Percentiles rank a stretch among this genome's conserved stretches.
Evolutionary conservation across 1,140 invertebrate genomes (phyloP).

Genomic region (Drosophila quadrilineata): DNA sequence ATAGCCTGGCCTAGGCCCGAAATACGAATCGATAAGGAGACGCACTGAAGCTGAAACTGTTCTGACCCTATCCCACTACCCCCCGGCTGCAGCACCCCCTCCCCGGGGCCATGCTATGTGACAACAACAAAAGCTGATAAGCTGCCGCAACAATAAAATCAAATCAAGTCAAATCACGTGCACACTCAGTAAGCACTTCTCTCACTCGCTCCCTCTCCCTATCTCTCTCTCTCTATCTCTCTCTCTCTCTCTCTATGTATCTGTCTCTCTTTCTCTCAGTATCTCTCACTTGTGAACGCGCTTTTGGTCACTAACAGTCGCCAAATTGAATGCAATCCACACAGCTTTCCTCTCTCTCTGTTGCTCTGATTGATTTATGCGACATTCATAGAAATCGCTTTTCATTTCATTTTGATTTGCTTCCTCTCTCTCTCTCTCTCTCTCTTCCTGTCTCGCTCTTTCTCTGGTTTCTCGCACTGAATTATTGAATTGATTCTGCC

Average conservation of each 20-base stretch:
- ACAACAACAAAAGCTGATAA: constrained; percentile 63
- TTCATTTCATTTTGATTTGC: too few relatives aligned
- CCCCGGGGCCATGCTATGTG: constrained; percentile 37
- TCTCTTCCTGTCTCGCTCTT: background rate
- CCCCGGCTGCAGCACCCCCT: constrained; percentile 18
- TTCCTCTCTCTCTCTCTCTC: background rate
- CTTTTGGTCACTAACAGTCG: constrained; percentile 7
- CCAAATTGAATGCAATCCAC: constrained; percentile 10
- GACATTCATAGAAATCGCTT: constrained; percentile 21
- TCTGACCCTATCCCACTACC: constrained; percentile 44
- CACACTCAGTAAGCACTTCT: constrained; percentile 3
- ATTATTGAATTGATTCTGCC: too few relatives aligned
- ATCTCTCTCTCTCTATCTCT: too few relatives aligned
- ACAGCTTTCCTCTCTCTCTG: too few relatives aligned
- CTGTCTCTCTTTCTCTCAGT: too few relatives aligned
- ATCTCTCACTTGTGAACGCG: background rate
- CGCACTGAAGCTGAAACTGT: background rate
- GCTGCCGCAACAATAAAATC: constrained; percentile 74
- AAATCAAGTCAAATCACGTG: constrained; percentile 43
- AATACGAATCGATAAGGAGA: constrained; percentile 56
- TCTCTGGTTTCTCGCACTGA: too few relatives aligned
- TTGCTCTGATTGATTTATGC: constrained; percentile 33
- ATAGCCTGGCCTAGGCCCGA: constrained; percentile 53
- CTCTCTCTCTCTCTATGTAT: too few relatives aligned
- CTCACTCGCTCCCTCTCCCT: background rate